phyloP scores from a whole-genome alignment of 2,888 invertebrate species.

The Apotomis betuletana region DNA sequence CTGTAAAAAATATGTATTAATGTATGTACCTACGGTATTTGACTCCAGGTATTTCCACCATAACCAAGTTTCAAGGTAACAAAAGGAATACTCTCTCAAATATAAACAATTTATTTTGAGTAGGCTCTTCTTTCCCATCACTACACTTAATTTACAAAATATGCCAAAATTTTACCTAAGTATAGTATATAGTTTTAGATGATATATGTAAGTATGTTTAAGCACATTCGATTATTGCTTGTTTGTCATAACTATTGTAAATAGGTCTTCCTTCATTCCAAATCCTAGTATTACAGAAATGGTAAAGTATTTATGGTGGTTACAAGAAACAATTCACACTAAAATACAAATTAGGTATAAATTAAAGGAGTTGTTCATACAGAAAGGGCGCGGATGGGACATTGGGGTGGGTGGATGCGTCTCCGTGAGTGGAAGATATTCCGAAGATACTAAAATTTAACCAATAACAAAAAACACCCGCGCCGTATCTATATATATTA shows the following conservation, averaged over 20 bases:
- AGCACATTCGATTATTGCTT: slow-evolving; percentile 31
- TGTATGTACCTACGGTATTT: neutral
- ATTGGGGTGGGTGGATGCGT: no score
- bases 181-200: slow-evolving; percentile 25
- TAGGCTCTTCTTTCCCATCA: slow-evolving; percentile 37
- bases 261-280: slow-evolving; percentile 11
- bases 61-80: slow-evolving; percentile 24
- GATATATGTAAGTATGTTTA: slow-evolving; percentile 2
- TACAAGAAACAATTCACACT: slow-evolving; percentile 23
- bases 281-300: slow-evolving; percentile 10
- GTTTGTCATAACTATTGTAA: slow-evolving; percentile 11
- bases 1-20: slow-evolving; percentile 19
- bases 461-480: neutral
- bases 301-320: slow-evolving; percentile 7
- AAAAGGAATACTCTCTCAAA: slow-evolving; percentile 40
- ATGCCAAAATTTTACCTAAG: slow-evolving; percentile 31
- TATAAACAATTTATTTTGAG: slow-evolving; percentile 43
- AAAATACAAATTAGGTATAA: slow-evolving; percentile 24
- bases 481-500: neutral
- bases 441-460: neutral
- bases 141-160: slow-evolving; percentile 41
- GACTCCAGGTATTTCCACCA: neutral
- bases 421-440: no score
- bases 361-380: neutral
- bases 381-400: neutral